Conservation (phyloP, 2,797 vertebrate species). For the Alouatta caraya region DNA sequence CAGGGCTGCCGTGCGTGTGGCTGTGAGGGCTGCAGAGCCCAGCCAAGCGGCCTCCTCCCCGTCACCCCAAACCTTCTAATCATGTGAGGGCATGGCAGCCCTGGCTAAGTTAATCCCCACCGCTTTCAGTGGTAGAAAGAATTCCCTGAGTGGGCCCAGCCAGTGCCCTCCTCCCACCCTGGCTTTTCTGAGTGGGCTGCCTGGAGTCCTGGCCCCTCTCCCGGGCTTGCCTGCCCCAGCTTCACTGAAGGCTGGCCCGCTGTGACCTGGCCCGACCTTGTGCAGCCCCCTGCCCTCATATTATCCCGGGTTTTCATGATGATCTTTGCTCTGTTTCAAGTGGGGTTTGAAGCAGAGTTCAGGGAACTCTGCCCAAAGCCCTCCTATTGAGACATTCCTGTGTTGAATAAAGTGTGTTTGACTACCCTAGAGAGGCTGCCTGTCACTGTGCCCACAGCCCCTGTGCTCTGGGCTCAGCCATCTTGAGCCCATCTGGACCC, state of each 20-base stretch:
- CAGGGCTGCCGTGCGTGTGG: not conserved
- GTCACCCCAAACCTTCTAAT: not conserved
- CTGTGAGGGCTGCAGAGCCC: not conserved
- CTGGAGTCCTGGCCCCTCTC: not conserved
- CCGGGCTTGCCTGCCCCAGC: not conserved
- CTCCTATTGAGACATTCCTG: conserved; percentile 28
- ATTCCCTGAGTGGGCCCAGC: not conserved
- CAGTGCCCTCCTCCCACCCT: not conserved
- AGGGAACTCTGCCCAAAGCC: not conserved
- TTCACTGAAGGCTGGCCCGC: not conserved
- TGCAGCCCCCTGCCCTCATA: not conserved
- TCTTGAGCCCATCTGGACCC: not conserved
- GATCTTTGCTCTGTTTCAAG: conserved; percentile 15
- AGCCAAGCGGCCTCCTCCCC: not conserved
- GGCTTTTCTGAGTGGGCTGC: not conserved
- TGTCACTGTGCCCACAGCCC: not conserved
- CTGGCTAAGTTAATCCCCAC: not conserved
- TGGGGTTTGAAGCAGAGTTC: not conserved
- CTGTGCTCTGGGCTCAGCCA: too few relatives aligned
- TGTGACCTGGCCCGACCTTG: not conserved
- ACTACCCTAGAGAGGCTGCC: not conserved
- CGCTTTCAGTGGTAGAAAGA: not conserved
- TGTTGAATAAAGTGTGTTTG: conserved; percentile 75
- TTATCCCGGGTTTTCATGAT: not conserved
- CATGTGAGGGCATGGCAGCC: conserved; percentile 15